phyloP scores from a whole-genome alignment of 1,140 invertebrate species.

The Uloborus diversus region DNA sequence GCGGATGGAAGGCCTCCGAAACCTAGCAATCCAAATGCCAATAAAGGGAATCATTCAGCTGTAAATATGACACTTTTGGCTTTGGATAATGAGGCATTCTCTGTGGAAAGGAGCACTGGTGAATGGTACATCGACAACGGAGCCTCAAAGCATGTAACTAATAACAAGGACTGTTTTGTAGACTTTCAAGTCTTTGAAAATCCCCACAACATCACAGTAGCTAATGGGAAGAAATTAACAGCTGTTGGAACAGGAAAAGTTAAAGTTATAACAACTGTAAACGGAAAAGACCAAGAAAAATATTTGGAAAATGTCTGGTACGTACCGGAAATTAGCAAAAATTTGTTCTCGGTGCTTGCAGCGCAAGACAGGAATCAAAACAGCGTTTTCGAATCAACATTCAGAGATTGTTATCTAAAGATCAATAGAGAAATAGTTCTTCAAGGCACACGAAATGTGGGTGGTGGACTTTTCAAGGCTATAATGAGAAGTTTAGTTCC shows the following conservation, averaged over 20 bases:
- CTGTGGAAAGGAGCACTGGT: background rate
- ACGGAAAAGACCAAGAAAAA: background rate
- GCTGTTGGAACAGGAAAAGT: constrained; percentile 16
- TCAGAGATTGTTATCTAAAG: background rate
- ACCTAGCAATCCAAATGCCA: background rate
- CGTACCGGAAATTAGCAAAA: constrained; percentile 15
- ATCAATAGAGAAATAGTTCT: constrained; percentile 1
- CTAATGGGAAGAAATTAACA: background rate
- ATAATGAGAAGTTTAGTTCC: background rate
- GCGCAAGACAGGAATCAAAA: constrained; percentile 11
- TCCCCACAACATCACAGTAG: constrained; percentile 5
- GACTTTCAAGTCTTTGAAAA: constrained; percentile 5
- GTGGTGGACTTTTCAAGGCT: background rate
- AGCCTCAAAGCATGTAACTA: constrained; percentile 2
- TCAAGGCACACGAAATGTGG: background rate
- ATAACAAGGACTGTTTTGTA: background rate
- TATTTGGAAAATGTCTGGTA: constrained; percentile 7
- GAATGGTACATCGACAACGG: constrained; percentile 5
- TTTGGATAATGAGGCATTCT: background rate
- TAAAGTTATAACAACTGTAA: background rate
- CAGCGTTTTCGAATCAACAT: constrained; percentile 3
- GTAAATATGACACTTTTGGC: constrained; percentile 1
- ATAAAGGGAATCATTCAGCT: background rate
- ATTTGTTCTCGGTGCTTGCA: constrained; percentile 26
- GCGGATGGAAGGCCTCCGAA: constrained; percentile 3